Conservation (phyloP, 1,140 invertebrate species). For the Mya arenaria region DNA sequence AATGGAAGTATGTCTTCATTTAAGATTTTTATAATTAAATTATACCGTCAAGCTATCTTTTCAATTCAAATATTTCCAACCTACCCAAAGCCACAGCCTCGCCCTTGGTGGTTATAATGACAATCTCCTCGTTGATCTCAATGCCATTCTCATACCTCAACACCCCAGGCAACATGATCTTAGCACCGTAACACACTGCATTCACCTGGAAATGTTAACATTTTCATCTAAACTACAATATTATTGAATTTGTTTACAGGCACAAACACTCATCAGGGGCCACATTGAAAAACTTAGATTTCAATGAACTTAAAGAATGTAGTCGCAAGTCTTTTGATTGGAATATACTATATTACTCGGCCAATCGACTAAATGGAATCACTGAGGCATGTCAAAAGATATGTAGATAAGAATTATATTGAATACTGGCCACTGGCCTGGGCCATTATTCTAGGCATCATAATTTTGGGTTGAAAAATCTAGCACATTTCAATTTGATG, state of each 20-base stretch:
- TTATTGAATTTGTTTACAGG: too few species aligned
- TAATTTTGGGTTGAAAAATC: not conserved
- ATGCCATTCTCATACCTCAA: constrained; percentile 98
- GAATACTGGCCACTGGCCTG: not conserved
- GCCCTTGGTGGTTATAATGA: constrained; percentile 99
- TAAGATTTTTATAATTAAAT: too few species aligned
- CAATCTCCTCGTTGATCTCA: constrained; percentile 98
- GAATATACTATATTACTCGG: too few species aligned
- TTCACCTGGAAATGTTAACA: constrained; percentile 91
- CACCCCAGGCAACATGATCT: constrained; percentile 97
- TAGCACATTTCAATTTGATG: not conserved
- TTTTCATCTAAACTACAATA: too few species aligned
- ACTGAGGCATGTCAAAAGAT: too few species aligned
- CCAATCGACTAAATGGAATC: too few species aligned
- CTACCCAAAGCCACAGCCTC: constrained; percentile 95
- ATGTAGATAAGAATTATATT: not conserved
- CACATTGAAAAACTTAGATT: too few species aligned
- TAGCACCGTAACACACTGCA: constrained; percentile 99
- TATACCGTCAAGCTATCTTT: too few species aligned
- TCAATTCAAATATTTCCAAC: constrained; percentile 23
- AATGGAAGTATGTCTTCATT: too few species aligned
- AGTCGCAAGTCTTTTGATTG: too few species aligned
- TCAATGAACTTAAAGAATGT: too few species aligned
- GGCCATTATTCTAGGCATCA: not conserved
- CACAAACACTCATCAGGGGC: too few species aligned